A percentile compares a stretch with the other conserved stretches of the same genome.
Conservation (phyloP, 2,797 vertebrate genomes). For the Hyperoplus lanceolatus region DNA sequence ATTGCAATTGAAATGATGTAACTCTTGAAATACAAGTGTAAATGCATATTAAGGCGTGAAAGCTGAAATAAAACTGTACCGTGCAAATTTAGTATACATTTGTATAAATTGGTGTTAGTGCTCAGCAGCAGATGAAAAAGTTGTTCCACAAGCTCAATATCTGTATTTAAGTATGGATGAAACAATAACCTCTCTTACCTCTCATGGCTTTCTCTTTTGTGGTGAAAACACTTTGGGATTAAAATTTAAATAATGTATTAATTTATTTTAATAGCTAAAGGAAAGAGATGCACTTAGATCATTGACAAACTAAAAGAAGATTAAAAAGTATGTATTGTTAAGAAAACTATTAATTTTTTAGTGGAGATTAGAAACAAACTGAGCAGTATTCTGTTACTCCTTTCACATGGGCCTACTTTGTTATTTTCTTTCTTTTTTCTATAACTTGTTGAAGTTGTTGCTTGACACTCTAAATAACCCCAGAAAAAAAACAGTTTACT, state of each 20-base stretch:
- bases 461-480: constrained; percentile 32
- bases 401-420: constrained; percentile 19
- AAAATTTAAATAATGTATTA: neutral
- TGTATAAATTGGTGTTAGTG: too few species aligned
- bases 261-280: neutral
- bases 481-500: constrained; percentile 22
- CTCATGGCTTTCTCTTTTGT: neutral
- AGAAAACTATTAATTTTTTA: constrained; percentile 20
- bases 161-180: neutral
- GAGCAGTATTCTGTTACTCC: constrained; percentile 22
- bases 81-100: too few species aligned
- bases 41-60: neutral
- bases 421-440: constrained; percentile 19
- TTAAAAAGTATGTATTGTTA: constrained; percentile 2
- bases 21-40: neutral
- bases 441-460: constrained; percentile 35
- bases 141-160: too few species aligned
- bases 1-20: neutral
- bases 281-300: constrained; percentile 10
- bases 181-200: neutral
- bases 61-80: neutral
- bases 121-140: too few species aligned
- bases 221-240: neutral
- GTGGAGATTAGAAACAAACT: constrained; percentile 6
- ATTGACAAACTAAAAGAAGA: neutral